Base-by-base conservation (phyloP, 1,140 invertebrate genomes). In the Episyrphus balteatus region DNA sequence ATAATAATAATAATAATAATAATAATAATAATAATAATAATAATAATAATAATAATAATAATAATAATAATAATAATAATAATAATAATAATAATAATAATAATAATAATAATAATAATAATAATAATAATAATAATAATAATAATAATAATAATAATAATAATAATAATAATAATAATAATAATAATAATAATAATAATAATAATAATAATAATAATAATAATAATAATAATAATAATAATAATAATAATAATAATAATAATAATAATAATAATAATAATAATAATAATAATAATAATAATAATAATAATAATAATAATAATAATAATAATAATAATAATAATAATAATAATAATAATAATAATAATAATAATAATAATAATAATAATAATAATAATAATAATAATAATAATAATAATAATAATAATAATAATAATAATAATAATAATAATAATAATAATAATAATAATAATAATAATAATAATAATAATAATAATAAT, bases 1-100 rank as follows among this genome's bases (percentile, higher is more conserved):
- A 39, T 39, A 39, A 39, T 39, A 39, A 39, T 39, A 39, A 39
- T 39, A 39, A 39, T 39, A 39, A 39, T 39, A 39, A 39, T 39
- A 39, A 39, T 39, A 39, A 39, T 14, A 39, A 39, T 14, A 39
- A 39, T 39, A 39, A 39, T n/a, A n/a, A 39, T n/a, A 39, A 39
- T 39, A 39, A 39, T 39, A 39, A 39, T 39, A 39, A 39, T 39
- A 39, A 39, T 39, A 39, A 39, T 39, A 39, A 39, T 39, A 39
- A 39, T 39, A 39, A 39, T 39, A 39, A 39, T 39, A 39, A 39
- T 39, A 39, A 39, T 39, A 39, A 39, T 39, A 39, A 39, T 39
- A 39, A 39, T 39, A 39, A 39, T 39, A 39, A 39, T 39, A 39
- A 39, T 39, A 39, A 39, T 39, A 39, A 39, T 39, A 39, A 39